Percentiles rank a stretch among this genome's conserved stretches.
These are phyloP conservation scores for Lepeophtheirus nordmannii DNA, from an alignment of 2,888 invertebrate genomes.

Conservation along the genomic window DNA sequence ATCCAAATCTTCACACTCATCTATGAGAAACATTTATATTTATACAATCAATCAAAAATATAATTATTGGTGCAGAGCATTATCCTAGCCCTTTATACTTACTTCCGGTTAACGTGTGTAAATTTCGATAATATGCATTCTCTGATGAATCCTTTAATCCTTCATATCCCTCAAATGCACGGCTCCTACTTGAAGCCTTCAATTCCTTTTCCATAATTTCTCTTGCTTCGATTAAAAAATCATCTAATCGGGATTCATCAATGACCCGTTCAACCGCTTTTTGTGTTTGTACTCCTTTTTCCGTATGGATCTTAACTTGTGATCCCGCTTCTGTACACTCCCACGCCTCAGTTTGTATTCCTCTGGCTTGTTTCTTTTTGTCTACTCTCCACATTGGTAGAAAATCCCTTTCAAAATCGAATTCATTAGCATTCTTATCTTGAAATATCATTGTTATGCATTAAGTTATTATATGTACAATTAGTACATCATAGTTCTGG, in stretches of 20 bases:
- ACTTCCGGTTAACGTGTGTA: conserved; percentile 2
- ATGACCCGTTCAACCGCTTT: neutral
- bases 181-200: conserved; percentile 2
- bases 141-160: neutral
- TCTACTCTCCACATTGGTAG: conserved; percentile 1
- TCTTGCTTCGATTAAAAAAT: conserved; percentile 5
- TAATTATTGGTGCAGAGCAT: too few species aligned
- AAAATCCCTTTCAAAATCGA: neutral
- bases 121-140: neutral
- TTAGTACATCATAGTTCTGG: too few species aligned
- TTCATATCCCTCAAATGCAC: conserved; percentile 17
- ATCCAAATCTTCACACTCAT: neutral
- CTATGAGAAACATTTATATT: neutral
- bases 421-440: neutral
- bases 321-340: neutral
- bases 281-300: neutral
- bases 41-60: too few species aligned
- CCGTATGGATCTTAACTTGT: neutral
- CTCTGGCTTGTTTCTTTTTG: neutral
- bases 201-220: conserved; percentile 13
- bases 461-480: neutral
- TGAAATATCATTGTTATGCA: neutral
- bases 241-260: neutral
- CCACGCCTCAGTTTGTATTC: neutral
- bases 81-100: too few species aligned